These are phyloP conservation scores for Hydrozoanthus tunicans DNA, from an alignment of 64 coral and sea anemone genomes.

Conservation along the genomic window DNA sequence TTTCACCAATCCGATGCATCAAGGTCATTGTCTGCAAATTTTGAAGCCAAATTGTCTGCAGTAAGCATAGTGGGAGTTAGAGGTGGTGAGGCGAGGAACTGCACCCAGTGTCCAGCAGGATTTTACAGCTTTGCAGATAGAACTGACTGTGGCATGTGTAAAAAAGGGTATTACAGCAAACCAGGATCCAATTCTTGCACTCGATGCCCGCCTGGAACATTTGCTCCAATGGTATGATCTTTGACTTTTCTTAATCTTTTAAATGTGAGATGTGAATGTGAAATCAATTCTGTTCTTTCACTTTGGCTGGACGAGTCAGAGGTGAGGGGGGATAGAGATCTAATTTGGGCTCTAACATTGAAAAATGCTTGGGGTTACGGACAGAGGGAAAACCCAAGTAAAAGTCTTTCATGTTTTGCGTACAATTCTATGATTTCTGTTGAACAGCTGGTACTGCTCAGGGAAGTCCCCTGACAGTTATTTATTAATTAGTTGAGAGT, in stretches of 20 bases:
- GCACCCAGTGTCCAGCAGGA: constrained; percentile 66
- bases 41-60: constrained; percentile 69
- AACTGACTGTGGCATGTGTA: constrained; percentile 76
- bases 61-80: constrained; percentile 74
- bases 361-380: too few species aligned
- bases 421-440: too few species aligned
- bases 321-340: too few species aligned
- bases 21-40: constrained; percentile 66
- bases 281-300: too few species aligned
- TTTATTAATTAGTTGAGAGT: too few species aligned
- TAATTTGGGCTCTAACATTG: too few species aligned
- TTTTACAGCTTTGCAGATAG: constrained; percentile 45
- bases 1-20: constrained; percentile 77
- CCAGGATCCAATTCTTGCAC: constrained; percentile 48
- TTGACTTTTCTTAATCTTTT: not conserved
- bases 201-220: constrained; percentile 36
- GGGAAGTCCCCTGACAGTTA: too few species aligned
- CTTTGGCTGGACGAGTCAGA: too few species aligned
- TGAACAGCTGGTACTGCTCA: too few species aligned
- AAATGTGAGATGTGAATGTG: too few species aligned
- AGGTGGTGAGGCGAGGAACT: constrained; percentile 61
- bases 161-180: constrained; percentile 52
- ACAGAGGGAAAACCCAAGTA: too few species aligned
- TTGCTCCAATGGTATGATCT: constrained; percentile 61
- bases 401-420: too few species aligned